These are phyloP conservation scores for Melitaea cinxia DNA, from an alignment of 1,140 invertebrate genomes.

Conservation along the genomic window DNA sequence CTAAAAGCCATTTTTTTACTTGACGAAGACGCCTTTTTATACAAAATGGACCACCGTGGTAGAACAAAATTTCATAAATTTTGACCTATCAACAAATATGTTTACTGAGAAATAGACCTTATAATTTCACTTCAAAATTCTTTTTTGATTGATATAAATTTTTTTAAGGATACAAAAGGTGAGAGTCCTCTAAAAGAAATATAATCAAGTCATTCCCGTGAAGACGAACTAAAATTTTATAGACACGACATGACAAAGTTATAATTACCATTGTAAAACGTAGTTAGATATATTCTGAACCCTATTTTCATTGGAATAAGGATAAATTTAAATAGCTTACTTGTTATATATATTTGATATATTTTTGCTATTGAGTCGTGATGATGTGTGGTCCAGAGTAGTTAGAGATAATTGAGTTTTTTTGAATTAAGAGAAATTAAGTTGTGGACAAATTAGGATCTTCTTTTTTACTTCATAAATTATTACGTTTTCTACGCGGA, in stretches of 20 bases:
- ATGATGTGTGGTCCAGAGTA: slow-evolving; percentile 48
- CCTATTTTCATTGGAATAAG: slow-evolving; percentile 17
- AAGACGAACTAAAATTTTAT: slow-evolving; percentile 52
- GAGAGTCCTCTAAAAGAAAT: slow-evolving; percentile 33
- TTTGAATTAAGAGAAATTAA: slow-evolving; percentile 24
- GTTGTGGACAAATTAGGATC: slow-evolving; percentile 30
- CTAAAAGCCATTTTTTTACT: slow-evolving; percentile 31
- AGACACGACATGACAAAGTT: slow-evolving; percentile 39
- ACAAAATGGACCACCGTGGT: slow-evolving; percentile 36
- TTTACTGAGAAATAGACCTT: neutral
- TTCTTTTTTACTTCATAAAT: neutral
- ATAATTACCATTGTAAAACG: slow-evolving; percentile 13
- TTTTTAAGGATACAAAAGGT: slow-evolving; percentile 18
- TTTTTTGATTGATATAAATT: slow-evolving; percentile 8
- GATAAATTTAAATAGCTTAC: slow-evolving; percentile 6
- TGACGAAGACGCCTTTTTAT: slow-evolving; percentile 23
- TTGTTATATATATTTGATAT: neutral
- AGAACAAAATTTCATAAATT: slow-evolving; percentile 14
- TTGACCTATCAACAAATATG: neutral
- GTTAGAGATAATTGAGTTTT: slow-evolving; percentile 46
- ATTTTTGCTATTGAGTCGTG: slow-evolving; percentile 27
- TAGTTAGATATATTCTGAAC: neutral
- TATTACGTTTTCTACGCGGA: slow-evolving; percentile 10
- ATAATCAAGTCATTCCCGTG: slow-evolving; percentile 52
- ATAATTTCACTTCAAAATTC: neutral